Base-by-base conservation (phyloP, 2,888 invertebrate species). In the Mimachlamys varia region DNA sequence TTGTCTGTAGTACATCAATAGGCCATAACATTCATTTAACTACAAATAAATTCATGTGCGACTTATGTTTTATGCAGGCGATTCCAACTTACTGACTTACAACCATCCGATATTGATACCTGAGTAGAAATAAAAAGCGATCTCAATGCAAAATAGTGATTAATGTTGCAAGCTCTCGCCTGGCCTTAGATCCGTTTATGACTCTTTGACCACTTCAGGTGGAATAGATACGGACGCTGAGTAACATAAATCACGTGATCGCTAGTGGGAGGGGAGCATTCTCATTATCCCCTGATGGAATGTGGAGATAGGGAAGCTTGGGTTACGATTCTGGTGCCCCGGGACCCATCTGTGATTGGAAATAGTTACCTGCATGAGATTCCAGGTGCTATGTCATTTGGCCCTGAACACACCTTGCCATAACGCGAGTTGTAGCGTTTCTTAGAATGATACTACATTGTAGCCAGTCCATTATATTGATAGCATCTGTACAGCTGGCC, bases 141-240 rank as follows among this genome's bases (percentile, higher is more conserved):
- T 33, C 4, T 76, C 76, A 27, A 33, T 76, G 33, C 76, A 33
- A 76, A 33, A 22, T 12, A 76, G 22, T 76, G 33, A 76, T 76
- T 76, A 76, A 76, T 76, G 76, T 76, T 7, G 76, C 76, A 33
- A 33, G 0, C 76, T 10, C 33, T 33, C 22, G 27, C 17, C 13
- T 76, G 33, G 27, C 27, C 76, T 76, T 76, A 13, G 76, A 76
- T 76, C 76, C 76, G 1, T 76, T 76, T 76, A 76, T 76, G 76
- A 76, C 76, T 76, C 33, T 27, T 76, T 76, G 76, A 76, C 76
- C 76, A 76, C 27, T 76, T 76, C 76, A 33, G 76, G 76, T 76
- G 76, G 27, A 76, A 2, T 33, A 33, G 76, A 33, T 76, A 76
- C 76, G 13, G 76, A 76, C 12, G 76, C 76, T 76, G 76, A 76